A percentile compares a stretch with the other conserved stretches of the same genome.
Evolutionary conservation across 1,140 invertebrate species (phyloP).

Genomic region (Papilio polyxenes): DNA sequence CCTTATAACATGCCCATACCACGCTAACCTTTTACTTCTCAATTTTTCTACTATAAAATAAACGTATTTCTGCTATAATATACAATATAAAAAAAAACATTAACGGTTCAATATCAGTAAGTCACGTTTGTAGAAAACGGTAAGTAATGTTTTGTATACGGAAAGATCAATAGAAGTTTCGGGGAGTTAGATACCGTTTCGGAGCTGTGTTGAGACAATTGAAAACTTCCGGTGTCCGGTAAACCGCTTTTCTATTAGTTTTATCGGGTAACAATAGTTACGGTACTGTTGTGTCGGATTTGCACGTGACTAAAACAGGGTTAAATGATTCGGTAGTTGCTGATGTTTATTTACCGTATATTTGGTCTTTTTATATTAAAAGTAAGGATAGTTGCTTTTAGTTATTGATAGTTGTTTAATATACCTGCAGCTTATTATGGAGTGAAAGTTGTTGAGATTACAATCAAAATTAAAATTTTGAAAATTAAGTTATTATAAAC

Average conservation of each 20-base stretch:
- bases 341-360: not conserved
- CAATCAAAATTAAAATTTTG: too few relatives aligned
- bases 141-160: not conserved
- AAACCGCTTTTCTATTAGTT: slow-evolving; percentile 24
- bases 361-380: too few relatives aligned
- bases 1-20: too few relatives aligned
- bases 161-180: slow-evolving; percentile 20
- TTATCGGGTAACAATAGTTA: slow-evolving; percentile 17
- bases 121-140: not conserved
- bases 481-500: too few relatives aligned
- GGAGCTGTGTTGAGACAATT: slow-evolving; percentile 11
- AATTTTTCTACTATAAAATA: too few relatives aligned
- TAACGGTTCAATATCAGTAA: not conserved
- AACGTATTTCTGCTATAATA: too few relatives aligned
- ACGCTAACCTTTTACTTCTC: too few relatives aligned
- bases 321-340: not conserved
- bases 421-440: too few relatives aligned
- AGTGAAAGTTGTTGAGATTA: too few relatives aligned
- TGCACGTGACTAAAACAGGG: not conserved
- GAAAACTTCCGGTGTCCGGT: slow-evolving; percentile 5
- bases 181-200: not conserved
- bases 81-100: not conserved
- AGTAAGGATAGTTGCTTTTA: too few relatives aligned
- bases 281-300: slow-evolving; percentile 10
- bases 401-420: too few relatives aligned